These are phyloP conservation scores for Amblyornis subalaris DNA, from an alignment of 2,113 vertebrate genomes.

Conservation along the genomic window DNA sequence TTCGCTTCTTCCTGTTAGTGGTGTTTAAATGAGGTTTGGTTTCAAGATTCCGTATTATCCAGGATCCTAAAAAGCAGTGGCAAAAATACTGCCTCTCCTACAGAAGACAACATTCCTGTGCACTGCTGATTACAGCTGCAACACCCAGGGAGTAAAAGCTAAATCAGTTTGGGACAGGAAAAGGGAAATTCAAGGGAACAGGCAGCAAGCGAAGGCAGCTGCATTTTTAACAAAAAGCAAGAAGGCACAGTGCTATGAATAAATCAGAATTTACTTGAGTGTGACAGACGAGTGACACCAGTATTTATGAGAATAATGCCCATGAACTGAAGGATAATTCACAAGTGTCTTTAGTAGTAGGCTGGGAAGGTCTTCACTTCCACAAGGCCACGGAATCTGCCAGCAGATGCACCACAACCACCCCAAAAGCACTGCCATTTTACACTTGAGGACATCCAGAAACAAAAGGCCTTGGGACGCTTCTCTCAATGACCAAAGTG, in stretches of 20 bases:
- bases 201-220: background rate
- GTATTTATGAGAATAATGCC: constrained; percentile 17
- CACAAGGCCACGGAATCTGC: fast-evolving
- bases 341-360: background rate
- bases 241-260: background rate
- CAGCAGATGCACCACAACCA: background rate
- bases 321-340: background rate
- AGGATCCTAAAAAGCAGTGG: background rate
- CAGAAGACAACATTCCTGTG: background rate
- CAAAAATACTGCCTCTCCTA: background rate
- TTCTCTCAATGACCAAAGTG: background rate
- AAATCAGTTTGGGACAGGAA: constrained; percentile 5
- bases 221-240: background rate
- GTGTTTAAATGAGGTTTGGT: background rate
- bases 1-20: background rate
- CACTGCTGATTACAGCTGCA: background rate
- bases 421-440: fast-evolving
- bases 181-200: constrained; percentile 10
- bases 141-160: background rate
- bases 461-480: background rate
- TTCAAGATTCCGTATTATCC: background rate
- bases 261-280: constrained; percentile 25
- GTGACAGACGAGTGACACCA: constrained; percentile 18
- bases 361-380: background rate
- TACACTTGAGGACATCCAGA: background rate